Percentiles rank a stretch among this genome's conserved stretches.
These are phyloP conservation scores for Cottus gobio DNA, from an alignment of 2,113 vertebrate species.

Conservation along the genomic window DNA sequence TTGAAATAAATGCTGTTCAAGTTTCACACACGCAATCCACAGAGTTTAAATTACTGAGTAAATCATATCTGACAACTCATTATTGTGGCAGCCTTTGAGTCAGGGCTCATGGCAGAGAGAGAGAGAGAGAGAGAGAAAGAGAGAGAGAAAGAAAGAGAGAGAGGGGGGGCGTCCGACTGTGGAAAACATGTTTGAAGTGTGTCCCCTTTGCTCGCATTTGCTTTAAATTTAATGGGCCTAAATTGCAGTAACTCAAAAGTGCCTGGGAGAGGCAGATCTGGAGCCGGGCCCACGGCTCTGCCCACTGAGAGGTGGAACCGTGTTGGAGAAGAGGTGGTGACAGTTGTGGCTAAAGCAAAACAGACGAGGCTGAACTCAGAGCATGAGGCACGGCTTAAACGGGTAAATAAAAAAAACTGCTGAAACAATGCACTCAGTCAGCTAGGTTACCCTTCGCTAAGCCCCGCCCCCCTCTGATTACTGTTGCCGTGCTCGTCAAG, in stretches of 20 bases:
- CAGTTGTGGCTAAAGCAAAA: slow-evolving; percentile 34
- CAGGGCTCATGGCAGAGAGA: slow-evolving; percentile 7
- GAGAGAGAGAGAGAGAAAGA: background rate
- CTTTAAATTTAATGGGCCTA: slow-evolving; percentile 59
- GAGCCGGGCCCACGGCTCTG: slow-evolving; percentile 30
- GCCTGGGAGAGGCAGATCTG: slow-evolving; percentile 41
- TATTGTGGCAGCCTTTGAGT: slow-evolving; percentile 48
- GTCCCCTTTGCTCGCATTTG: slow-evolving; percentile 28
- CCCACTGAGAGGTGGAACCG: slow-evolving; percentile 14
- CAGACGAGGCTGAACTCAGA: slow-evolving; percentile 13
- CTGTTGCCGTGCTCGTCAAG: background rate
- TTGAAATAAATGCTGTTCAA: slow-evolving; percentile 43
- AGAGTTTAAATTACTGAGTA: slow-evolving; percentile 56
- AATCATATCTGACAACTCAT: slow-evolving; percentile 62
- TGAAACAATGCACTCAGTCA: background rate
- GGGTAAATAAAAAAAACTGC: background rate
- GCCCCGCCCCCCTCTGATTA: background rate
- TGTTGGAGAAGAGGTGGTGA: slow-evolving; percentile 36
- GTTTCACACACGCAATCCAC: slow-evolving; percentile 33
- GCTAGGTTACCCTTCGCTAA: background rate
- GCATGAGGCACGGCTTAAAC: slow-evolving; percentile 11
- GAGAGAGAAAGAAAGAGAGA: background rate
- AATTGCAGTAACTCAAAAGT: slow-evolving; percentile 42
- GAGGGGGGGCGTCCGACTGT: slow-evolving; percentile 17
- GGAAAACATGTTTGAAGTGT: slow-evolving; percentile 45